phyloP scores from a whole-genome alignment of 2,113 vertebrate genomes.

The Ageneiosus marmoratus region DNA sequence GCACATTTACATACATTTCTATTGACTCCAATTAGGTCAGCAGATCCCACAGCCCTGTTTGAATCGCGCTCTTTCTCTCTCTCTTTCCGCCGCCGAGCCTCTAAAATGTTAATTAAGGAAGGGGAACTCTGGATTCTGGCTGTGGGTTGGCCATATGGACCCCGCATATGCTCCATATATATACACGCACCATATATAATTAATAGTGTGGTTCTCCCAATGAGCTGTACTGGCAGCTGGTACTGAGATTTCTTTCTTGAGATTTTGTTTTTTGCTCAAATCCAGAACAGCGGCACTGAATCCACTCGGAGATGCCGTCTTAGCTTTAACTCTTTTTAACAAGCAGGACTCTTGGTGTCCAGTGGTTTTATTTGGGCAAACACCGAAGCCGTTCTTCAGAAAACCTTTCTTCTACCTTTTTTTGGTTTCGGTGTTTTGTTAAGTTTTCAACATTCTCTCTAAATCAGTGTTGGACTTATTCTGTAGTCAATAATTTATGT shows the following conservation, averaged over 20 bases:
- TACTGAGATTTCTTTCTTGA: background rate
- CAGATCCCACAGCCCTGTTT: slow-evolving; percentile 72
- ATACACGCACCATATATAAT: slow-evolving; percentile 76
- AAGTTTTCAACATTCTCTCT: background rate
- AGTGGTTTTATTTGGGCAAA: background rate
- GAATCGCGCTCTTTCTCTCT: slow-evolving; percentile 54
- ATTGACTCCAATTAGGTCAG: slow-evolving; percentile 80
- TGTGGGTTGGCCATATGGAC: slow-evolving; percentile 78
- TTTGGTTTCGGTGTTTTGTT: background rate
- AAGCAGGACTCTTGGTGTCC: too few species aligned
- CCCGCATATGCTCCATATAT: slow-evolving; percentile 77
- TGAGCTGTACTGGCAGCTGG: slow-evolving; percentile 9
- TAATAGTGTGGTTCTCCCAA: slow-evolving; percentile 66
- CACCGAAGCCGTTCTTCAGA: background rate
- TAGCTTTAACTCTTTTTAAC: background rate
- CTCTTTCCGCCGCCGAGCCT: slow-evolving; percentile 58
- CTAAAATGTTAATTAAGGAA: slow-evolving; percentile 81
- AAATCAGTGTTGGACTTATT: background rate
- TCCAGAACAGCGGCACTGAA: background rate
- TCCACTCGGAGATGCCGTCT: background rate
- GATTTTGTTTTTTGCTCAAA: background rate
- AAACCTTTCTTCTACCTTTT: too few species aligned
- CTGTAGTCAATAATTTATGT: slow-evolving; percentile 15
- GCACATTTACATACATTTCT: slow-evolving; percentile 78
- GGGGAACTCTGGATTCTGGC: slow-evolving; percentile 73